Conservation (phyloP, 1,140 invertebrate species). For the Philopotamus ludificatus region DNA sequence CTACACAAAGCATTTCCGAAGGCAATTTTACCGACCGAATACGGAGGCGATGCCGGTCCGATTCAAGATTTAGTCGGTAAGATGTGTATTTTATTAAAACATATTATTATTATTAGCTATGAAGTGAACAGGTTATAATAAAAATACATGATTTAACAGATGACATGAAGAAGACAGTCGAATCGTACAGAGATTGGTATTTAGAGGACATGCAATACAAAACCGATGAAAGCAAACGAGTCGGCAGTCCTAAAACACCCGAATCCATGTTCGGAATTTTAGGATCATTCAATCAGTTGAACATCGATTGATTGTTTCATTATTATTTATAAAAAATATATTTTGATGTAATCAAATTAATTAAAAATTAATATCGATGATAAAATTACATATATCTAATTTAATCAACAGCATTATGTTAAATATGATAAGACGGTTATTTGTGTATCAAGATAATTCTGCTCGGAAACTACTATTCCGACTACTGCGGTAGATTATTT, state of each 20-base stretch:
- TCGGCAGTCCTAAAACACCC: constrained; percentile 55
- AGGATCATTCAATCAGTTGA: constrained; percentile 48
- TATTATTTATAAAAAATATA: no score
- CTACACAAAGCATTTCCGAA: constrained; percentile 55
- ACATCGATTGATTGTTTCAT: no score
- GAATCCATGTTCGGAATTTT: constrained; percentile 57
- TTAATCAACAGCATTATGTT: no score
- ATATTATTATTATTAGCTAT: no score
- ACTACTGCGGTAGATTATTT: no score
- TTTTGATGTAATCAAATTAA: no score
- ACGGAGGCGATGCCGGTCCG: constrained; percentile 56
- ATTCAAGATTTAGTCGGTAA: constrained; percentile 49
- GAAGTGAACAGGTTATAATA: background rate
- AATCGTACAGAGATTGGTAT: constrained; percentile 49
- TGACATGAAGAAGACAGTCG: constrained; percentile 49
- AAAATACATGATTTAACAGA: constrained; percentile 36
- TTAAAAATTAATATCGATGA: no score
- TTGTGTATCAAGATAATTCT: no score
- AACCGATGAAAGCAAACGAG: constrained; percentile 60
- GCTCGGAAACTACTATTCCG: no score
- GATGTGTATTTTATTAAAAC: no score
- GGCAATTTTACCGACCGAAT: constrained; percentile 56
- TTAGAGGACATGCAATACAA: constrained; percentile 57
- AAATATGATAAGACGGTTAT: no score
- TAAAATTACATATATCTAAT: no score